Evolutionary conservation across 2,888 invertebrate species (phyloP).

Genomic region (Melieria picta): DNA sequence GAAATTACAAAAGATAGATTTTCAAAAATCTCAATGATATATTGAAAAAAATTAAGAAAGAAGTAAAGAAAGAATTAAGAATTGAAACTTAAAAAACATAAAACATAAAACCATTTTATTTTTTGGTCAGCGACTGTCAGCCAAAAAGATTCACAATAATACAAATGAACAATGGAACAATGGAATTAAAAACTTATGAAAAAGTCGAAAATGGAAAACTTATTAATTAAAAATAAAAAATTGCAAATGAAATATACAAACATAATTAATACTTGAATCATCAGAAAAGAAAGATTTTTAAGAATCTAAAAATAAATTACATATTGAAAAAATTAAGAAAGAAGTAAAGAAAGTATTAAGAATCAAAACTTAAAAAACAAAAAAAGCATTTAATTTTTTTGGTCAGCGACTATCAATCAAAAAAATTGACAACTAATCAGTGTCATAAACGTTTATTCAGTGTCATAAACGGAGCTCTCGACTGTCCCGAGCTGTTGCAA

Average conservation of each 20-base stretch:
- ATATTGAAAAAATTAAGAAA: background rate
- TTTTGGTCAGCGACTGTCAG: background rate
- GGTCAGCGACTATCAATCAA: background rate
- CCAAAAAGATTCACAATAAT: background rate
- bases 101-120: background rate
- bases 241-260: background rate
- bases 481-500: too few species aligned
- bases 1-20: background rate
- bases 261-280: too few species aligned
- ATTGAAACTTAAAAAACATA: background rate
- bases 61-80: background rate
- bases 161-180: background rate
- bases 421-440: background rate
- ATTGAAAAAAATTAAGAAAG: background rate
- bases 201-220: background rate
- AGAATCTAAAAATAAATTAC: background rate
- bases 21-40: background rate
- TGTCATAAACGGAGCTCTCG: too few species aligned
- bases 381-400: background rate
- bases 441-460: too few species aligned
- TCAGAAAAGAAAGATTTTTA: too few species aligned
- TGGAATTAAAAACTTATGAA: background rate
- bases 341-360: background rate
- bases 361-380: background rate
- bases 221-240: background rate